phyloP scores from a whole-genome alignment of 2,888 invertebrate genomes.

The Limnephilus lunatus region DNA sequence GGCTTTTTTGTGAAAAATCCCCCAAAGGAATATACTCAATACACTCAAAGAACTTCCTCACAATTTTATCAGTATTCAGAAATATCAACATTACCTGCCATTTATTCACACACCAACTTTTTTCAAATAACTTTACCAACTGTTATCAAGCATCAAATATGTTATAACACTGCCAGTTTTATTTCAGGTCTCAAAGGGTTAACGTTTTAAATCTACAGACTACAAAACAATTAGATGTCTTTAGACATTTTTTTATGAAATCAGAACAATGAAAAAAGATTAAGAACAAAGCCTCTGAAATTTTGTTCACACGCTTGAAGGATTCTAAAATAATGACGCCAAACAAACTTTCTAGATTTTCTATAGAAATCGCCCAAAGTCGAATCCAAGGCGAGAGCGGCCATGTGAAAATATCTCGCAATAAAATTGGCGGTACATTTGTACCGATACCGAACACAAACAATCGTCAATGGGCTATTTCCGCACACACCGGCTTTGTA shows the following conservation, averaged over 20 bases:
- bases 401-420: slow-evolving; percentile 52
- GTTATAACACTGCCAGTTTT: too few species aligned
- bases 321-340: slow-evolving; percentile 15
- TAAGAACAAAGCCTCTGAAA: background rate
- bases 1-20: too few species aligned
- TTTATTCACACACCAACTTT: too few species aligned
- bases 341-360: slow-evolving; percentile 35
- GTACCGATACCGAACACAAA: slow-evolving; percentile 51
- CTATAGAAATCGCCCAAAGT: slow-evolving; percentile 34
- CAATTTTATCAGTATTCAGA: too few species aligned
- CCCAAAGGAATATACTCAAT: too few species aligned
- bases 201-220: background rate
- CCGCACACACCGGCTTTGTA: slow-evolving; percentile 65
- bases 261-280: background rate
- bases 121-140: too few species aligned
- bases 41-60: too few species aligned
- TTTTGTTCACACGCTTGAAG: slow-evolving; percentile 34
- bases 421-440: slow-evolving; percentile 49
- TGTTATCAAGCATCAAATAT: too few species aligned
- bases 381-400: slow-evolving; percentile 31
- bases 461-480: slow-evolving; percentile 63
- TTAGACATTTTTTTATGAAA: background rate
- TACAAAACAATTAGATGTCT: background rate
- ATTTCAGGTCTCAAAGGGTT: too few species aligned
- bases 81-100: too few species aligned